Evolutionary conservation across 2,888 invertebrate species (phyloP), one percentile per base, ranked within the genome.

Genomic region (Allacma fusca): DNA sequence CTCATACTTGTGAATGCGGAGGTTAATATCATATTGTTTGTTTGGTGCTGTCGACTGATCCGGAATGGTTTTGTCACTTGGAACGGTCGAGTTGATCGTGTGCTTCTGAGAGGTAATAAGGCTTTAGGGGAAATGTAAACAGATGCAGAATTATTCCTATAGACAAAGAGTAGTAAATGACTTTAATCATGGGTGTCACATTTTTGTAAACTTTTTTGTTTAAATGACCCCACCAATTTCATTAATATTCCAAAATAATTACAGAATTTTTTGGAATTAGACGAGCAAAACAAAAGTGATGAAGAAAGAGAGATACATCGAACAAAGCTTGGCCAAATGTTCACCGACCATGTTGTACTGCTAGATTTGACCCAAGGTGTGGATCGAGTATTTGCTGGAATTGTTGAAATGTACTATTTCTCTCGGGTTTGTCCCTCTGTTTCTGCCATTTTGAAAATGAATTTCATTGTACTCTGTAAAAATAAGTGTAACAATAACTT

Each of bases 321-420:
- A 21, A 81, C 80, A 16, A 78, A 79, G 16, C 79, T 57, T 62
- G 79, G 80, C 59, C 79, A 83, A 24, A 43, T 83, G 23, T 83
- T 81, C 57, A 75, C 79, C 43, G 83, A 83, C 40, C 82, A 82
- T 64, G 79, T 81, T 2, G 76, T 77, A 2, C 72, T 83, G 0
- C 59, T 83, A 19, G 83, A 83, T 64, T 75, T 83, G 21, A 65
- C 81, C 28, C 77, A 80, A 50, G 83, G 83, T 28, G 73, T 80
- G 12, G 81, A 83, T 43, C 74, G 76, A 44, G 26, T 81, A 19
- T 83, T 83, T 59, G 62, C 80, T 0, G 80, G 80, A 23, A 79
- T 80, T 21, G 75, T 81, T 12, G 83, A 83, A 57, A 78, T 80
- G 9, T 83, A 82, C 44, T 83, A 74, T 73, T 75, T 74, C 13